Base-by-base conservation (phyloP, 2,113 vertebrate species). In the Bos indicus region DNA sequence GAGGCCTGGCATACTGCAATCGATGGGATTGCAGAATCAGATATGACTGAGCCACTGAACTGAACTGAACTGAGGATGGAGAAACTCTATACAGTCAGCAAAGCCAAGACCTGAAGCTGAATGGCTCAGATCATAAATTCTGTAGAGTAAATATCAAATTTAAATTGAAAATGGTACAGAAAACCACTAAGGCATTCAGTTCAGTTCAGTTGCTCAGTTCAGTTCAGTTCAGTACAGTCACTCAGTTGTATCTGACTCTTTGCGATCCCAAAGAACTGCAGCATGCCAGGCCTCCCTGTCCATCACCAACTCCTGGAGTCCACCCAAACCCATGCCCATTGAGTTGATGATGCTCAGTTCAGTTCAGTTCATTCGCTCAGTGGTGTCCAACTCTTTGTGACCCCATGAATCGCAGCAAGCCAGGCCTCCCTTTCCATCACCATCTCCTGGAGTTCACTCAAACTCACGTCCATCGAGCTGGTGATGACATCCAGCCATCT, bases 191-290 rank as follows among this genome's bases (percentile, higher is more conserved):
- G 64, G 17, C 17, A 67, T 36, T 67, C 33, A 67, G 4, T 67
- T 67, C 33, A 67, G 7, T 67, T 67, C 33, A 64, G 62, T 64
- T n/a, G 62, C 62, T 60, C 59, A 28, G 25, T 60, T 28, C 2
- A 59, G 25, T 28, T 59, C 25, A 13, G 26, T 60, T 60, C 59
- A 60, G 59, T 60, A 60, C 26, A 60, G 11, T 28, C 5, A 5
- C 26, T 60, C 59, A 60, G 26, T 60, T 11, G 0, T 60, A 12
- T 60, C 59, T 26, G 28, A 28, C 26, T 60, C 26, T 60, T 60
- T 60, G 26, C 0, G 1, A 60, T 5, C 4, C 26, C 59, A 60
- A 60, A 30, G 12, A 30, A 60, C 14, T 5, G 0, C 26, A 60
- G 12, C 26, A 60, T 60, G 12, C 26, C 12, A 14, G 59, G 26